Base-by-base conservation (phyloP, 1,140 invertebrate genomes). In the Lutraria rhynchaena region DNA sequence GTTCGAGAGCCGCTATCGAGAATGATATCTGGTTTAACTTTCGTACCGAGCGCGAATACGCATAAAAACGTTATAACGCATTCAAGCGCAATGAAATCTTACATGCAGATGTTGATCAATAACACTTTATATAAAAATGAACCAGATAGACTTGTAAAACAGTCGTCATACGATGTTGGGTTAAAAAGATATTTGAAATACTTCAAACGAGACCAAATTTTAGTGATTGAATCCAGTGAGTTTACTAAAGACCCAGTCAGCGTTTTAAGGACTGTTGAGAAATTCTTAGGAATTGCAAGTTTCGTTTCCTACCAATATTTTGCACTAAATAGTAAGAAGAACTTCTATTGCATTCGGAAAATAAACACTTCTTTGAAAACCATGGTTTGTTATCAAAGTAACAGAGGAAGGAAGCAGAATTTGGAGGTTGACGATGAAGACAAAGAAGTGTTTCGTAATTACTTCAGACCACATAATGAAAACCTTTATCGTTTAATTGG, bases 381-480 rank as follows among this genome's bases (percentile, higher is more conserved):
- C 33, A 35, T 37, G 58, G n/a, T n/a, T n/a, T n/a, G n/a, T n/a
- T n/a, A n/a, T n/a, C n/a, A n/a, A n/a, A n/a, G n/a, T n/a, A n/a
- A 61, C n/a, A 35, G 58, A 19, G 58, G 58, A 4, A 9, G 58
- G 29, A 61, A 61, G 17, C 58, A 35, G 31, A 61, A 61, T 9
- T n/a, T n/a, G n/a, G 58, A 61, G 19, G 41, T 61, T 35, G 41
- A 33, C 33, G 5, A 5, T 22, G 58, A 61, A 46, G 49, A 29
- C 13, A 69, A 35, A 27, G 1, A 27, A 29, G 49, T 11, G 22
- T 27, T 69, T 1, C 7, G n/a, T 3, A 41, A 46, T 17, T 46
- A 46, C 27, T 69, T 69, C n/a, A 69, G 37, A n/a, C 46, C 37
- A 13, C 37, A 69, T 13, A 51, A 69, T 44, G 63, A 69, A 27